These are phyloP conservation scores for Agrilus cyanescens DNA, from an alignment of 2,888 invertebrate genomes.

Conservation along the genomic window DNA sequence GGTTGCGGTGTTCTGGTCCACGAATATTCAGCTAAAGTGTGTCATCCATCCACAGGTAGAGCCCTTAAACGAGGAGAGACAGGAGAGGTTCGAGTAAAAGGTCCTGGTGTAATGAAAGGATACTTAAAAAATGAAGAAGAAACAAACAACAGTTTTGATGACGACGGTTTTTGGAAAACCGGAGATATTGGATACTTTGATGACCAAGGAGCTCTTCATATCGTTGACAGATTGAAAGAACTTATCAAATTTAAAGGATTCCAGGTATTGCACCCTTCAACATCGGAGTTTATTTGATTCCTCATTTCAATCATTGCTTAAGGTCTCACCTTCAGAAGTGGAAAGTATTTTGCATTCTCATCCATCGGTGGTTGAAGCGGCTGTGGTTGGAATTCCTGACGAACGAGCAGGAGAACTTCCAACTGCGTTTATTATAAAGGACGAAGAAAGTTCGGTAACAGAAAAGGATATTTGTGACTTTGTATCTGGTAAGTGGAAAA, in stretches of 20 bases:
- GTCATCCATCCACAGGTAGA: background rate
- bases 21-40: background rate
- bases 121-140: slow-evolving; percentile 56
- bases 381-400: too few species aligned
- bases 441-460: too few species aligned
- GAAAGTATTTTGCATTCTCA: too few species aligned
- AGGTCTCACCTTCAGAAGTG: too few species aligned
- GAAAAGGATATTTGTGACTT: too few species aligned
- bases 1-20: background rate
- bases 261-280: slow-evolving; percentile 43
- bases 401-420: too few species aligned
- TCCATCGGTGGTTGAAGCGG: too few species aligned
- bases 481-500: too few species aligned
- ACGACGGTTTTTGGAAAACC: slow-evolving; percentile 60
- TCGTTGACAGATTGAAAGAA: slow-evolving; percentile 75
- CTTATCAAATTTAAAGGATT: slow-evolving; percentile 80
- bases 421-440: too few species aligned
- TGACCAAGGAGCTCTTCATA: slow-evolving; percentile 58
- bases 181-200: slow-evolving; percentile 76
- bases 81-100: slow-evolving; percentile 71
- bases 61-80: slow-evolving; percentile 28
- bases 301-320: too few species aligned
- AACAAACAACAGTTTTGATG: slow-evolving; percentile 49
- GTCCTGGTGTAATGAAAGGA: slow-evolving; percentile 50
- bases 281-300: background rate